Conservation (phyloP, 1,140 invertebrate species). For the Papilio polytes region DNA sequence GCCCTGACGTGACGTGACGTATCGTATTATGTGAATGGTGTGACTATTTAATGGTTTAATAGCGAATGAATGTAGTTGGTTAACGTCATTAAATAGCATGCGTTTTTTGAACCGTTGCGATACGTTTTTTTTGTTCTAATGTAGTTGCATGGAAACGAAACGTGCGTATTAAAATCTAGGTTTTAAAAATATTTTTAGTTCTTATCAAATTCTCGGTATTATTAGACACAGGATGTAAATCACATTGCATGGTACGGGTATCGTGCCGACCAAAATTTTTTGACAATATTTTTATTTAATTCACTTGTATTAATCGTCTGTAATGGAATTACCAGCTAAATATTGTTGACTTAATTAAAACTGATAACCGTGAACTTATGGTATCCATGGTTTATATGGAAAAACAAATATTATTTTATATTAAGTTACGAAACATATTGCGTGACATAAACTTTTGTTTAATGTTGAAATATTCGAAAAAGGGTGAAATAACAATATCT, state of each 20-base stretch:
- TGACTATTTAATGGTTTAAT: constrained; percentile 33
- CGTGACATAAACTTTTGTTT: neutral
- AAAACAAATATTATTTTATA: no score
- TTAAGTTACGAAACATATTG: no score
- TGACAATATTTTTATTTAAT: neutral
- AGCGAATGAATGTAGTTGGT: constrained; percentile 35
- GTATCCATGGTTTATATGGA: neutral
- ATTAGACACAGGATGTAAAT: neutral
- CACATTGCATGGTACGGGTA: no score
- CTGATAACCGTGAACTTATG: neutral
- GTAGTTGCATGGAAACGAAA: constrained; percentile 13
- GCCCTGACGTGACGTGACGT: constrained; percentile 3
- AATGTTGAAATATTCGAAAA: neutral
- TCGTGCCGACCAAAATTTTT: neutral
- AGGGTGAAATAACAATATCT: neutral
- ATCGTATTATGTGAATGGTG: constrained; percentile 5
- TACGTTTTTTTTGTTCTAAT: constrained; percentile 9
- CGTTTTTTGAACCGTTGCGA: constrained; percentile 34
- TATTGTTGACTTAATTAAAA: neutral
- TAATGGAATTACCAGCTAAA: neutral
- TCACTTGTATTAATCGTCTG: neutral
- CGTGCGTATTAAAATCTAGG: neutral
- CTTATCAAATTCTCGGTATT: no score
- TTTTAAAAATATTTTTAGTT: neutral
- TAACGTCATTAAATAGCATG: constrained; percentile 43